These are phyloP conservation scores for Nipponia nippon DNA, from an alignment of 2,113 vertebrate genomes.

Conservation along the genomic window DNA sequence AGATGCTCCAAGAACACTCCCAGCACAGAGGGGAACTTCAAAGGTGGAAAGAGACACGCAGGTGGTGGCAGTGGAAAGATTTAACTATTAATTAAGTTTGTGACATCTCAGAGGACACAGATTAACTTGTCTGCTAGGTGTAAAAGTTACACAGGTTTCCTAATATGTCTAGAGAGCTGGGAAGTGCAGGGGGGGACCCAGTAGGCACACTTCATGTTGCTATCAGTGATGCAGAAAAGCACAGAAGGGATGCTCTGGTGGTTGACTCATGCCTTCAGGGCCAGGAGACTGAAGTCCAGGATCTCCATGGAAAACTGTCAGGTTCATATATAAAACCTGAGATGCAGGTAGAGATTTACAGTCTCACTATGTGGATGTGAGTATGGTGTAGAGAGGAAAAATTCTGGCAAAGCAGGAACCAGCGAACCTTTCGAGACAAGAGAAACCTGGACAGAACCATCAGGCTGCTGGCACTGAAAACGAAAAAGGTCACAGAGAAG, in stretches of 20 bases:
- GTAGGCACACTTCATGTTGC: fast-evolving
- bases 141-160: not conserved
- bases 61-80: not conserved
- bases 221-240: not conserved
- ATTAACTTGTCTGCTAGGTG: not conserved
- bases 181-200: not conserved
- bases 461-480: not conserved
- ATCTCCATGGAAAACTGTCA: not conserved
- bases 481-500: not conserved
- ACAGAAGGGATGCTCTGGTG: not conserved
- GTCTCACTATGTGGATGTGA: not conserved
- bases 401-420: not conserved
- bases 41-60: not conserved
- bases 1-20: not conserved
- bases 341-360: not conserved
- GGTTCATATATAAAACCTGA: not conserved
- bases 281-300: not conserved
- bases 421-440: not conserved
- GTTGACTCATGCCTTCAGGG: not conserved
- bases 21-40: not conserved
- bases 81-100: not conserved
- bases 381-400: not conserved
- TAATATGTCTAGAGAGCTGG: not conserved
- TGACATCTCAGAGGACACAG: not conserved
- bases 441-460: not conserved